phyloP scores from a whole-genome alignment of 1,140 invertebrate species.

The Amphibalanus amphitrite region DNA sequence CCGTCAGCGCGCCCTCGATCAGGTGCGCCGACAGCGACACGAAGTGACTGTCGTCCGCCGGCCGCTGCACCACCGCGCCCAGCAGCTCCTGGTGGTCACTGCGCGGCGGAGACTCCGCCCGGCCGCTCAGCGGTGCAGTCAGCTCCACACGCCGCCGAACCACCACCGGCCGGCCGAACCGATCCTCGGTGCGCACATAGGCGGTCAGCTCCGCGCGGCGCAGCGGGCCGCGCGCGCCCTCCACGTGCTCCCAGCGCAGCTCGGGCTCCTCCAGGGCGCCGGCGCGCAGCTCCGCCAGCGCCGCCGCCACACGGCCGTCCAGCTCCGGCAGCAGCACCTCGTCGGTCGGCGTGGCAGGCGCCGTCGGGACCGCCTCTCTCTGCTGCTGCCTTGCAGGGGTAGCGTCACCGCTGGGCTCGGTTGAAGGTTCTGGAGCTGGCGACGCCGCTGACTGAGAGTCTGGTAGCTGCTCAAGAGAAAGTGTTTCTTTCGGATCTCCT shows the following conservation, averaged over 20 bases:
- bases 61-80: not conserved
- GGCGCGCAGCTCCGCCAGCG: not conserved
- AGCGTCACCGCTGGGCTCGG: too few relatives aligned
- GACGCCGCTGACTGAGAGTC: too few relatives aligned
- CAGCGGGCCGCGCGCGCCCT: too few relatives aligned
- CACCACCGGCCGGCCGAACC: not conserved
- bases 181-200: not conserved
- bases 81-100: not conserved
- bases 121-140: not conserved
- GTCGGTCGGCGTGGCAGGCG: too few relatives aligned
- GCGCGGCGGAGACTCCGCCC: too few relatives aligned
- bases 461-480: too few relatives aligned
- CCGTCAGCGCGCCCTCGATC: not conserved
- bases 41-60: not conserved
- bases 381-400: too few relatives aligned
- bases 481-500: too few relatives aligned
- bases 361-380: too few relatives aligned
- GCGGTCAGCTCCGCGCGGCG: not conserved
- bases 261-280: not conserved
- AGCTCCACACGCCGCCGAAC: not conserved
- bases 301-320: not conserved
- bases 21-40: not conserved
- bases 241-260: not conserved
- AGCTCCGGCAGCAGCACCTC: not conserved
- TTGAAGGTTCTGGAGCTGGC: too few relatives aligned